Evolutionary conservation across 2,797 vertebrate species (phyloP), one percentile per base, ranked within the genome.

Genomic region (Tinamus major): DNA sequence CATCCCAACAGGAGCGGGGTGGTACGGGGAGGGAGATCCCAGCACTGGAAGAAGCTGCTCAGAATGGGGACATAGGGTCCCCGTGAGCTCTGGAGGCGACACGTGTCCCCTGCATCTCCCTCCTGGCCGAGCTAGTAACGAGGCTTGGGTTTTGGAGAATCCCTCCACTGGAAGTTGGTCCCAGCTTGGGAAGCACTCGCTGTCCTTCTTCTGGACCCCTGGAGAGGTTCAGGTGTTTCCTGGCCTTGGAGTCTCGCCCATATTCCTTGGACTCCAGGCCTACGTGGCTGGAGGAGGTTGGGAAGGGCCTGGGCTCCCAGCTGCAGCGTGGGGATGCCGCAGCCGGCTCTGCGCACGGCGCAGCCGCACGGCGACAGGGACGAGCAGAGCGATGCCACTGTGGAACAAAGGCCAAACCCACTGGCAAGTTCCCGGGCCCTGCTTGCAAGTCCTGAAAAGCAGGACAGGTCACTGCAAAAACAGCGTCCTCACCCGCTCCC

Each of bases 11-110:
- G 65, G 37, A 84, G 68, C 8, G 3, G 3, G 51, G 51, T 41
- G 0, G 0, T 19, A 35, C 13, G 21, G 37, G n/a, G 68, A 10
- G 51, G 51, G 71, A 74, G 46, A 79, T 91, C 0, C 0, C 3
- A 3, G 31, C 0, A 0, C 83, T 79, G 89, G 78, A 62, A 17
- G 77, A 42, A 93, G 91, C 89, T 95, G 67, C 84, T 94, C 2
- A 0, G 41, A 58, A 21, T 85, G 87, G 81, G 68, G 81, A 46
- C 13, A 58, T 58, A 75, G 63, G 93, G 64, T 35, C 48, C 67
- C 26, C 29, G 17, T 14, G 12, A 26, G 35, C 24, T 5, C 35
- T 26, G 81, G 44, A 78, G 83, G 70, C 1, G 0, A 18, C 0
- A 0, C 33, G 48, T 48, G 48, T 83, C 42, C 49, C 72, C 1